Evolutionary conservation across 2,888 invertebrate genomes (phyloP).

Genomic region (Clanis bilineata): DNA sequence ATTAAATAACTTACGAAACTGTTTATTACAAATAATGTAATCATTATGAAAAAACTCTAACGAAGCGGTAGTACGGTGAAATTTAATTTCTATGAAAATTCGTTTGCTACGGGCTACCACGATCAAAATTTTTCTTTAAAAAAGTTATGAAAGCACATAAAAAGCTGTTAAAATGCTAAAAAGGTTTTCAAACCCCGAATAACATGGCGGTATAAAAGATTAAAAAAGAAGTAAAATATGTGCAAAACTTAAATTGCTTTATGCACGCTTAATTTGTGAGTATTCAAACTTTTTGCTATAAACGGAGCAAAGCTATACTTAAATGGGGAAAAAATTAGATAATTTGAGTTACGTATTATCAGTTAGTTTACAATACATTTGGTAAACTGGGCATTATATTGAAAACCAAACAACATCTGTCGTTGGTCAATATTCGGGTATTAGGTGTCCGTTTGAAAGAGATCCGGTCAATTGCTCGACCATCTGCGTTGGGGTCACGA

Average conservation of each 20-base stretch:
- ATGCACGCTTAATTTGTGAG: not conserved
- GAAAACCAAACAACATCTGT: conserved; percentile 30
- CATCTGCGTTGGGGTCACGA: conserved; percentile 60
- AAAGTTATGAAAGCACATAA: not conserved
- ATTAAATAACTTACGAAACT: too few relatives aligned
- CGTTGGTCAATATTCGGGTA: conserved; percentile 34
- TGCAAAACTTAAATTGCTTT: not conserved
- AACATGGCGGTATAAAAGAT: not conserved
- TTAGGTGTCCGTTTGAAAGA: conserved; percentile 61
- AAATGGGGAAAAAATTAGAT: not conserved
- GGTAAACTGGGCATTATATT: conserved; percentile 16
- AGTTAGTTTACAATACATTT: conserved; percentile 8
- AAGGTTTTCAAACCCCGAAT: not conserved
- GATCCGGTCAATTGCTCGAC: conserved; percentile 70
- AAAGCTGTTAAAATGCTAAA: conserved; percentile 2
- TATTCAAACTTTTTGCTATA: not conserved
- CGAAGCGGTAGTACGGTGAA: not conserved
- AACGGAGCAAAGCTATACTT: not conserved
- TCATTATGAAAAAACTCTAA: not conserved
- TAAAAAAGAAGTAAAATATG: not conserved
- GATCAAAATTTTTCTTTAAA: not conserved
- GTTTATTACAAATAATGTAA: not conserved
- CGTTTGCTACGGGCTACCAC: not conserved
- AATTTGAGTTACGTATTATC: not conserved
- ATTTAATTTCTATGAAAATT: not conserved